These are phyloP conservation scores for Ericerus pela DNA, from an alignment of 1,140 invertebrate genomes.

Conservation along the genomic window DNA sequence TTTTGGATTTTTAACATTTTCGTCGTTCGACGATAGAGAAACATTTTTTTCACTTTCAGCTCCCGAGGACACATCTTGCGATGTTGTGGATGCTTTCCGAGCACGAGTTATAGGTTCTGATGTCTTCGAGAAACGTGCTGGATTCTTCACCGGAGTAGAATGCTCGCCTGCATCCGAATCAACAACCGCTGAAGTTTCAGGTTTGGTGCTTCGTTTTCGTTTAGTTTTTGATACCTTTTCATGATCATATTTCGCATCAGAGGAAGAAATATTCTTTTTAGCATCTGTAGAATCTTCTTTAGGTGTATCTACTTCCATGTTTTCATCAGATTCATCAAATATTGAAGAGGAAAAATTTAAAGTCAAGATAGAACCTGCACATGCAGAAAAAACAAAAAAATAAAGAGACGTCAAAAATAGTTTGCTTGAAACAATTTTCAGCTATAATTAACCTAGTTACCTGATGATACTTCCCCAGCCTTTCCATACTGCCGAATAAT, in stretches of 20 bases:
- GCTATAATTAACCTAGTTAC: background rate
- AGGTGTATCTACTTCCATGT: background rate
- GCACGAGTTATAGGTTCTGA: background rate
- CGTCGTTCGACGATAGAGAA: background rate
- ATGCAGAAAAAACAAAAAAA: background rate
- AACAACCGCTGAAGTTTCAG: background rate
- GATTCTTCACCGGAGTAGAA: background rate
- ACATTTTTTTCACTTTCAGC: background rate
- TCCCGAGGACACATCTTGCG: background rate
- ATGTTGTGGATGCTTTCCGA: background rate
- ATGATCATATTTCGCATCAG: background rate
- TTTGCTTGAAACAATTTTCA: background rate
- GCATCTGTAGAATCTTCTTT: background rate
- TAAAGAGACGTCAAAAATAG: background rate
- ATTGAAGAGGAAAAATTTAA: background rate
- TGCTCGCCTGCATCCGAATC: background rate
- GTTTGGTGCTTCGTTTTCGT: background rate
- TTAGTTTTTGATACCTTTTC: background rate
- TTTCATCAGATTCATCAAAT: background rate
- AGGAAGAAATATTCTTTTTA: background rate
- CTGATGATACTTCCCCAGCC: constrained; percentile 1
- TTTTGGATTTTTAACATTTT: background rate
- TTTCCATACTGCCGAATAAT: background rate
- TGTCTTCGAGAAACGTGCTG: background rate
- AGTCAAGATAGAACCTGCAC: background rate